Evolutionary conservation across 37 sponge, comb jelly and placozoan species (phyloP).

Genomic region (Tethya wilhelma): DNA sequence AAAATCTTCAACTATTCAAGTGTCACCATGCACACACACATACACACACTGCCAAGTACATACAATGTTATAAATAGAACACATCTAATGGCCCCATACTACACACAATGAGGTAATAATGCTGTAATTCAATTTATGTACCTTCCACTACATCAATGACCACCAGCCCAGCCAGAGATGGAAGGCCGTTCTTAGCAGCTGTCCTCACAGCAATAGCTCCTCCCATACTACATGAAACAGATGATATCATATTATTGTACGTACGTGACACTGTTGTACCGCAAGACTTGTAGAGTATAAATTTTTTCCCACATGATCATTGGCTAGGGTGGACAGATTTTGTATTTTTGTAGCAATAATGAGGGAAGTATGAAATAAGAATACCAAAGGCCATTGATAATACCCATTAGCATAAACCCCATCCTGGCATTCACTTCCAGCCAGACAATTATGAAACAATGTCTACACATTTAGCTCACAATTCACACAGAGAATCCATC

Average conservation of each 20-base stretch:
- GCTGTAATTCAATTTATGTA: constrained; percentile 3
- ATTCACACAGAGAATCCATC: too few species aligned
- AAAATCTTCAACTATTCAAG: too few species aligned
- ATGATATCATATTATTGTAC: not conserved
- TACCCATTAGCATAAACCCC: too few species aligned
- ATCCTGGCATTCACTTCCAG: too few species aligned
- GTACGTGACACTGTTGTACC: not conserved
- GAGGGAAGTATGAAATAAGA: too few species aligned
- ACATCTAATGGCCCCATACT: not conserved
- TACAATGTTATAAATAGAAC: not conserved
- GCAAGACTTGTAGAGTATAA: not conserved
- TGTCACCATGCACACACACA: too few species aligned
- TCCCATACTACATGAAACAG: constrained; percentile 83
- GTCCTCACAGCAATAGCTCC: constrained; percentile 90
- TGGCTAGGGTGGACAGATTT: too few species aligned
- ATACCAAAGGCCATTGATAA: too few species aligned
- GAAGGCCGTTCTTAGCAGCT: constrained; percentile 56
- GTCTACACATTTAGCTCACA: too few species aligned
- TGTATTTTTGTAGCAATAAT: too few species aligned
- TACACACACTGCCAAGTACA: not conserved
- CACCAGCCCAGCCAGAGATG: constrained; percentile 74
- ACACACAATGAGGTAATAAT: not conserved
- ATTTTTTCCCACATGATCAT: not conserved
- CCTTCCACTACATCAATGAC: constrained; percentile 99
- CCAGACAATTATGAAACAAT: too few species aligned